phyloP scores from a whole-genome alignment of 2,113 vertebrate genomes.

The Candoia aspera region DNA sequence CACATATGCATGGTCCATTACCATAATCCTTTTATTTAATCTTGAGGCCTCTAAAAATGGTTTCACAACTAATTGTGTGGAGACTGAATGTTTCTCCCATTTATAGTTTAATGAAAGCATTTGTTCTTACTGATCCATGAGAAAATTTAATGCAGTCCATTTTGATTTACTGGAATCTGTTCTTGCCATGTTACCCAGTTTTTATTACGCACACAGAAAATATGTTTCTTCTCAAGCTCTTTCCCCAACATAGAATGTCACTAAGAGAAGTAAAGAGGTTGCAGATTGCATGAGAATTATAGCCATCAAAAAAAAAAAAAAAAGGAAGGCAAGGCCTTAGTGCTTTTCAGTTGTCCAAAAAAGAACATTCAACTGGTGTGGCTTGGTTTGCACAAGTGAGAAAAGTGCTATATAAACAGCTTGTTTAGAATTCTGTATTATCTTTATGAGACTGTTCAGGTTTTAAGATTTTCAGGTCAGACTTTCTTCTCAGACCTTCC shows the following conservation, averaged over 20 bases:
- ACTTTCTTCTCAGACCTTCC: neutral
- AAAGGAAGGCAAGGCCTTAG: neutral
- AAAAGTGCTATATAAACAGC: neutral
- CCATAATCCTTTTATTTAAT: slow-evolving; percentile 65
- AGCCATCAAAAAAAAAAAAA: neutral
- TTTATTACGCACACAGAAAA: slow-evolving; percentile 41
- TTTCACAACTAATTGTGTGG: slow-evolving; percentile 65
- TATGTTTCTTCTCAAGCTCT: slow-evolving; percentile 34
- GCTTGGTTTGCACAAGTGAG: neutral
- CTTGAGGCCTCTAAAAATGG: slow-evolving; percentile 59
- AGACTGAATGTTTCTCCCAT: slow-evolving; percentile 50
- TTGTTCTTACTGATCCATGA: slow-evolving; percentile 51
- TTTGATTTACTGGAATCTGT: slow-evolving; percentile 48
- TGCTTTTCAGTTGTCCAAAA: neutral
- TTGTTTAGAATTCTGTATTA: neutral
- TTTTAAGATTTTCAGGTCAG: neutral
- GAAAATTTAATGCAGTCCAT: slow-evolving; percentile 33
- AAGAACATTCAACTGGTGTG: neutral
- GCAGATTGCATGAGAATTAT: neutral
- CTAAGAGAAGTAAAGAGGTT: slow-evolving; percentile 37
- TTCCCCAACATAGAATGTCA: neutral
- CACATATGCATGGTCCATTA: slow-evolving; percentile 62
- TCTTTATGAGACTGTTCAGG: neutral
- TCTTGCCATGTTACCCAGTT: slow-evolving; percentile 44
- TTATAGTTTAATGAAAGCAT: slow-evolving; percentile 54